Evolutionary conservation across 2,113 vertebrate genomes (phyloP).

Genomic region (Cephalopterus ornatus): DNA sequence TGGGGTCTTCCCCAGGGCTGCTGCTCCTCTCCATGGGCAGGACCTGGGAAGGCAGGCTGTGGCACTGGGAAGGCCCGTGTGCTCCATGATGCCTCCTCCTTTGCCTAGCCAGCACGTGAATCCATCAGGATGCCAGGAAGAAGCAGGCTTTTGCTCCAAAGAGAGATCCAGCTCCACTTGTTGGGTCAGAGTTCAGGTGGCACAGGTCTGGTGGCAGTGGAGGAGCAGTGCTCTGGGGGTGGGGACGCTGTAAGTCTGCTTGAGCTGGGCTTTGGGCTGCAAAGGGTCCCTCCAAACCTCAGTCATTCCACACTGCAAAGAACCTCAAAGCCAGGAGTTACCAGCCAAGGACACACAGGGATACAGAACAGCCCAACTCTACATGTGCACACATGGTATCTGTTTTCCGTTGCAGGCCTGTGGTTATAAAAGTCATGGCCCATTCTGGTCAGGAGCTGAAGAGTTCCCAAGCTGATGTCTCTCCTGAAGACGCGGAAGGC

Average conservation of each 20-base stretch:
- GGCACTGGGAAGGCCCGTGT: neutral
- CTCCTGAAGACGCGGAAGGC: neutral
- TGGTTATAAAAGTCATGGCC: neutral
- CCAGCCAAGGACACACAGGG: neutral
- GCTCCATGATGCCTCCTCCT: neutral
- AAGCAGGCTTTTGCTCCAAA: neutral
- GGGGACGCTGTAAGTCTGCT: neutral
- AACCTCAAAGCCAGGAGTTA: neutral
- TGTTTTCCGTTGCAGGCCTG: neutral
- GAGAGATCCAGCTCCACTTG: neutral
- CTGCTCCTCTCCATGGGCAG: neutral
- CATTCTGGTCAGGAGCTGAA: neutral
- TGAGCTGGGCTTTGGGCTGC: neutral
- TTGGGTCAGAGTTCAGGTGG: neutral
- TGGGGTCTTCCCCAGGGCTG: neutral
- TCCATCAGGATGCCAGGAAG: neutral
- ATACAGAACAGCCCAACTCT: neutral
- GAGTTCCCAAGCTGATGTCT: neutral
- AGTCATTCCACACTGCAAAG: neutral
- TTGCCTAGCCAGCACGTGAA: fast-evolving
- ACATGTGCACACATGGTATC: fast-evolving
- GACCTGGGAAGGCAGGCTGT: neutral
- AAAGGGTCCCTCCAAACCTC: neutral
- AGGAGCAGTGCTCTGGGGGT: neutral
- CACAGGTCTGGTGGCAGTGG: neutral